Percentiles rank a stretch among this genome's conserved stretches.
These are phyloP conservation scores for Larimichthys crocea DNA, from an alignment of 2,113 vertebrate species.

Conservation along the genomic window DNA sequence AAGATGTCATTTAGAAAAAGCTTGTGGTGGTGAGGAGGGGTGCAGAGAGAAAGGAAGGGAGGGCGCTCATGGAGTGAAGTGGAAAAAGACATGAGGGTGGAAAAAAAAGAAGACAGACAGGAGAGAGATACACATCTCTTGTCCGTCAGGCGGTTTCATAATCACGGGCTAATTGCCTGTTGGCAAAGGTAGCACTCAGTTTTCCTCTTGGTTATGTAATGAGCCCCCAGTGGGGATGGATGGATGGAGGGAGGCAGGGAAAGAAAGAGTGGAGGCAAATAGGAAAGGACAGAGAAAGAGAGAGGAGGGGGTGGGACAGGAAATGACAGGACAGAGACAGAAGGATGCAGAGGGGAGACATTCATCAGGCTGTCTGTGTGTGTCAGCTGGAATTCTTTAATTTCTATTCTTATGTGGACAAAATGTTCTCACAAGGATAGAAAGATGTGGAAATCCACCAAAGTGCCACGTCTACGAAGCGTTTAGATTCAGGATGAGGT, in stretches of 20 bases:
- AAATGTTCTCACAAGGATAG: slow-evolving; percentile 29
- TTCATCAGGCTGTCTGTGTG: slow-evolving; percentile 65
- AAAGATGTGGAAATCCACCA: not conserved
- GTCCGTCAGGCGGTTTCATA: slow-evolving; percentile 67
- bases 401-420: slow-evolving; percentile 29
- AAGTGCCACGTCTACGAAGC: not conserved
- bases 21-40: slow-evolving; percentile 1
- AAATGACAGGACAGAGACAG: slow-evolving; percentile 47
- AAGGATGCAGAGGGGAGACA: slow-evolving; percentile 56
- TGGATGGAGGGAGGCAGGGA: not conserved
- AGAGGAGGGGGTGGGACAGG: slow-evolving; percentile 24
- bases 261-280: not conserved
- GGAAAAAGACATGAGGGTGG: slow-evolving; percentile 1
- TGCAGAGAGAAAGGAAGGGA: not conserved
- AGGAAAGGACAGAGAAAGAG: slow-evolving; percentile 39
- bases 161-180: slow-evolving; percentile 76
- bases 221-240: slow-evolving; percentile 37
- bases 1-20: slow-evolving; percentile 41
- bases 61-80: slow-evolving; percentile 9
- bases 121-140: slow-evolving; percentile 58
- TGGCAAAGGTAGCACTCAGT: slow-evolving; percentile 74
- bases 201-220: slow-evolving; percentile 68
- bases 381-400: slow-evolving; percentile 33
- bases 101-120: slow-evolving; percentile 32
- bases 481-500: not conserved